A percentile compares a stretch with the other conserved stretches of the same genome.
Conservation (phyloP, 2,888 invertebrate genomes). For the Cantharis lateralis region DNA sequence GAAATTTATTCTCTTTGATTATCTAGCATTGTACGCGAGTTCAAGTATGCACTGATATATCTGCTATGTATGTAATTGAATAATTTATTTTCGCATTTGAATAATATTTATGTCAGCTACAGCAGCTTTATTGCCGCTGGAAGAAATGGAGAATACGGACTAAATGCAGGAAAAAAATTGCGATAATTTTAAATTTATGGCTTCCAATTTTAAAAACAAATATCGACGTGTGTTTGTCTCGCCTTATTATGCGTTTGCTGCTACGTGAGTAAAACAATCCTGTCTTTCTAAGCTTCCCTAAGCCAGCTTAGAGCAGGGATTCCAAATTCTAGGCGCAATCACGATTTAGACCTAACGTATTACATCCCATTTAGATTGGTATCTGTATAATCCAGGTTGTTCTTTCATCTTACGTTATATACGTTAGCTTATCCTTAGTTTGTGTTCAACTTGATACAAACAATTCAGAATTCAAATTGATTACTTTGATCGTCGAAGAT, state of each 20-base stretch:
- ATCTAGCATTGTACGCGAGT: slow-evolving; percentile 37
- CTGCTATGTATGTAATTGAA: slow-evolving; percentile 39
- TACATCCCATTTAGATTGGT: slow-evolving; percentile 47
- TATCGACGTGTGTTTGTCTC: slow-evolving; percentile 8
- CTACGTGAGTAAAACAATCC: slow-evolving; percentile 44
- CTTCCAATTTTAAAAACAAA: neutral
- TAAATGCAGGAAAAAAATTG: neutral
- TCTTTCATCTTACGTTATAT: slow-evolving; percentile 29
- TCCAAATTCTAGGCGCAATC: slow-evolving; percentile 49
- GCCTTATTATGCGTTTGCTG: slow-evolving; percentile 40
- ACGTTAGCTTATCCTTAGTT: slow-evolving; percentile 17
- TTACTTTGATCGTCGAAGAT: neutral
- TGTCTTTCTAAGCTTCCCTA: slow-evolving; percentile 41
- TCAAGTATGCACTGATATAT: slow-evolving; percentile 37
- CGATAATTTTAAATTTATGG: neutral
- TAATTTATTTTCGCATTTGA: slow-evolving; percentile 40
- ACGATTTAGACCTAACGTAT: slow-evolving; percentile 44
- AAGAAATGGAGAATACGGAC: slow-evolving; percentile 5
- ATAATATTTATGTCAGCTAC: slow-evolving; percentile 33
- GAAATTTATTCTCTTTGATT: slow-evolving; percentile 41
- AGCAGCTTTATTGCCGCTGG: slow-evolving; percentile 3
- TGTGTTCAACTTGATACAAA: slow-evolving; percentile 13
- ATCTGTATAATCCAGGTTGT: slow-evolving; percentile 44
- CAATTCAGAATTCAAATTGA: slow-evolving; percentile 20
- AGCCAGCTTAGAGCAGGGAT: slow-evolving; percentile 46